Conservation (phyloP, 2,797 vertebrate species). For the Adelosebastes latens region DNA sequence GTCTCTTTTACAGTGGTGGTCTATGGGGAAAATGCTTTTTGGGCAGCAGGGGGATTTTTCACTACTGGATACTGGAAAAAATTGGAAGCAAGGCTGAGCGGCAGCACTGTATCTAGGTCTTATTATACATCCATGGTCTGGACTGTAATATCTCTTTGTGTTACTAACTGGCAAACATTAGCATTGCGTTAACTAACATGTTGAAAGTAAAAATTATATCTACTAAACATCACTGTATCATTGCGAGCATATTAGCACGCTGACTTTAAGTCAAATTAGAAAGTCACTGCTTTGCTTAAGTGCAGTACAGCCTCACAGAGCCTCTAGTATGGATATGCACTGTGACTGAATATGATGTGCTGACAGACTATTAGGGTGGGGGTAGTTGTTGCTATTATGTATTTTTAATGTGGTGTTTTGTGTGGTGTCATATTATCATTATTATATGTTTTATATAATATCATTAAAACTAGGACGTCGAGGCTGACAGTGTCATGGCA, state of each 20-base stretch:
- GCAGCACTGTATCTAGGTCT: too few species aligned
- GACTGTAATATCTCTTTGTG: too few species aligned
- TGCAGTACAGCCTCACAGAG: not conserved
- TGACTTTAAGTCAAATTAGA: not conserved
- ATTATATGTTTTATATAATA: not conserved
- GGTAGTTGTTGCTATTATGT: not conserved
- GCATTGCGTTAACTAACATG: not conserved
- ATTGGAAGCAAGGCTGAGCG: too few species aligned
- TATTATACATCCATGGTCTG: not conserved
- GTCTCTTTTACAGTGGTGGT: too few species aligned
- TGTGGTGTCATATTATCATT: not conserved
- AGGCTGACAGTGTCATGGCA: not conserved
- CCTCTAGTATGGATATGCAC: too few species aligned
- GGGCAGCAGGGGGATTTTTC: too few species aligned
- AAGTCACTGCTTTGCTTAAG: not conserved
- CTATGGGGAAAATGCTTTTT: too few species aligned
- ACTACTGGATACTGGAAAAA: too few species aligned
- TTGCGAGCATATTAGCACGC: not conserved
- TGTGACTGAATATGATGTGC: not conserved
- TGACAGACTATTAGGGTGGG: not conserved
- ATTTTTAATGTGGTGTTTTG: not conserved
- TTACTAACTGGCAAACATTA: not conserved
- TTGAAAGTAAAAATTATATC: not conserved
- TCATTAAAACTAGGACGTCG: not conserved
- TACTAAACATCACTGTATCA: not conserved